Evolutionary conservation across 2,113 vertebrate species (phyloP).

Genomic region (Oncorhynchus clarkii): DNA sequence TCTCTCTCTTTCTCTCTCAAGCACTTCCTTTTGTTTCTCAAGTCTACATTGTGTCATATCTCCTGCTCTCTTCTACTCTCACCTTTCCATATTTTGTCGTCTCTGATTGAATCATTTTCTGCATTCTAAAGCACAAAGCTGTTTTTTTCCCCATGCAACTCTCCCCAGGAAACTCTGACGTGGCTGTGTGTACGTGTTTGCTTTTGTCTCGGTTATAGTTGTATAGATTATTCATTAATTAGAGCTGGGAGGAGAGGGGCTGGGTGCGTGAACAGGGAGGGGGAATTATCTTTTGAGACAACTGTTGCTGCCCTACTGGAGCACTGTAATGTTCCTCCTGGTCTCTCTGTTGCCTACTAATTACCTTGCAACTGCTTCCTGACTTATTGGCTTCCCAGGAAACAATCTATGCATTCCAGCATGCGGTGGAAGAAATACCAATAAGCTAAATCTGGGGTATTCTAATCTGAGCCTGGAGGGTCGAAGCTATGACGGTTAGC

Average conservation of each 20-base stretch:
- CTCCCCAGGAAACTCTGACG: too few species aligned
- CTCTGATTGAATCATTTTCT: slow-evolving; percentile 16
- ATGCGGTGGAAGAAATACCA: too few species aligned
- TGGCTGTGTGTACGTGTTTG: too few species aligned
- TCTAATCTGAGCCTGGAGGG: too few species aligned
- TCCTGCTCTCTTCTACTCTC: not conserved
- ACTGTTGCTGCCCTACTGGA: slow-evolving; percentile 8
- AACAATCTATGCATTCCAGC: not conserved
- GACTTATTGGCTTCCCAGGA: not conserved
- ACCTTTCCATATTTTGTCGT: slow-evolving; percentile 24
- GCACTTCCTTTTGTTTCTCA: not conserved
- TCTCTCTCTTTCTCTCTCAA: not conserved
- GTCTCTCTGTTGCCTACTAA: slow-evolving; percentile 15
- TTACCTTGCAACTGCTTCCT: not conserved
- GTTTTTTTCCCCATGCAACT: not conserved
- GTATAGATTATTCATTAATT: slow-evolving; percentile 39
- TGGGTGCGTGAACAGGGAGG: slow-evolving; percentile 4
- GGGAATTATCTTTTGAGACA: slow-evolving; percentile 2
- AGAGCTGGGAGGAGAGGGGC: slow-evolving; percentile 19
- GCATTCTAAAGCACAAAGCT: slow-evolving; percentile 13
- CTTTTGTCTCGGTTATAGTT: slow-evolving; percentile 2
- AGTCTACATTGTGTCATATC: slow-evolving; percentile 23
- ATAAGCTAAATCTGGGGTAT: too few species aligned
- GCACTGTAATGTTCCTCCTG: slow-evolving; percentile 3
- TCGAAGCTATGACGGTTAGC: too few species aligned